Conservation (phyloP, 2,797 vertebrate genomes). For the Peromyscus eremicus region DNA sequence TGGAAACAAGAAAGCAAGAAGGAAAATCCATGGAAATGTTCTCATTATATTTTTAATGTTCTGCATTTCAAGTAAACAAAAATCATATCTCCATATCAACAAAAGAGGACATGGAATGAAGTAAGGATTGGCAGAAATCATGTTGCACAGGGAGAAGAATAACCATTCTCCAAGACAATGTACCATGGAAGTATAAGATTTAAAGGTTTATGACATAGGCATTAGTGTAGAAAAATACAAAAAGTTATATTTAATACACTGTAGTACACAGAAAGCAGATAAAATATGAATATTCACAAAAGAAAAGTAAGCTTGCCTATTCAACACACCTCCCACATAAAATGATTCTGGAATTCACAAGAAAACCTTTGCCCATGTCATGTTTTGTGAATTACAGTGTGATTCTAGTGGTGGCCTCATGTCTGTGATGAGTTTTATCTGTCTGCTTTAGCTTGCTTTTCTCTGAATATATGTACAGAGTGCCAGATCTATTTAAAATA, state of each 20-base stretch:
- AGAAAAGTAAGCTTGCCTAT: constrained; percentile 29
- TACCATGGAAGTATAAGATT: not conserved
- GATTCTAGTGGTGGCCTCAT: not conserved
- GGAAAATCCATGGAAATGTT: constrained; percentile 62
- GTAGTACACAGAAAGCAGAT: not conserved
- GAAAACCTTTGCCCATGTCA: not conserved
- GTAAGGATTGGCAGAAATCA: constrained; percentile 44
- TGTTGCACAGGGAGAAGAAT: not conserved
- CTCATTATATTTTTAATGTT: constrained; percentile 1
- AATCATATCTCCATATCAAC: constrained; percentile 33
- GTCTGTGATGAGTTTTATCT: not conserved
- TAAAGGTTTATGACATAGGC: not conserved
- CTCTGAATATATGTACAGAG: not conserved
- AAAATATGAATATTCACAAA: constrained; percentile 14
- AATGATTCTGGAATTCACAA: not conserved
- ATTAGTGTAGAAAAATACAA: not conserved
- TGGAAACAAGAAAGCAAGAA: constrained; percentile 43
- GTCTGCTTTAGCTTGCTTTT: not conserved
- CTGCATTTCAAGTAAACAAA: constrained; percentile 59
- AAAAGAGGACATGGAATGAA: constrained; percentile 41
- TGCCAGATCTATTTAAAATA: not conserved
- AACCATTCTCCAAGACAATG: not conserved
- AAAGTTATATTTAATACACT: not conserved
- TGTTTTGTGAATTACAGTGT: not conserved
- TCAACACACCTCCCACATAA: not conserved